These are phyloP conservation scores for Empis stercorea DNA, from an alignment of 2,888 invertebrate genomes.

Conservation along the genomic window DNA sequence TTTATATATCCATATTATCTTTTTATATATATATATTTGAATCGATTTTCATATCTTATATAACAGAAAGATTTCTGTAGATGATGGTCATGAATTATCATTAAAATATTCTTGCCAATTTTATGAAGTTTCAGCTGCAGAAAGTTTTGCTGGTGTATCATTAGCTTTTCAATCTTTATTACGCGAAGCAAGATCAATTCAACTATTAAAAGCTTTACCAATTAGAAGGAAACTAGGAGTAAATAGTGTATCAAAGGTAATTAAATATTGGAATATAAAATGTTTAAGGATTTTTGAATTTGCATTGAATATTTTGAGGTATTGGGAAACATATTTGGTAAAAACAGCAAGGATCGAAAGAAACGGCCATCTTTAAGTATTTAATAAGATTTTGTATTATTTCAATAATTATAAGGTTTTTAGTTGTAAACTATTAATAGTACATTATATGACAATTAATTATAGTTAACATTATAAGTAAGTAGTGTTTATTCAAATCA, in stretches of 20 bases:
- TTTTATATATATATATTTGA: too few relatives aligned
- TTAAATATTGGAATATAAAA: too few relatives aligned
- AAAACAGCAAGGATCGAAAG: conserved; percentile 63
- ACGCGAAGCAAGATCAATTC: conserved; percentile 63
- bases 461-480: too few relatives aligned
- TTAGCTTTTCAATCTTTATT: conserved; percentile 65
- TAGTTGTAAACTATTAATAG: too few relatives aligned
- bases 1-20: too few relatives aligned
- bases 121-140: conserved; percentile 74
- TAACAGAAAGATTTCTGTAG: conserved; percentile 57
- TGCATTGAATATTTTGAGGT: conserved; percentile 32
- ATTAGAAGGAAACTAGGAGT: conserved; percentile 61
- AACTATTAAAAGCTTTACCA: conserved; percentile 51
- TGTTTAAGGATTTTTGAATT: too few relatives aligned
- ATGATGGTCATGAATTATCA: conserved; percentile 67
- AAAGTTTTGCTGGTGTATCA: conserved; percentile 68
- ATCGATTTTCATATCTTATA: too few relatives aligned
- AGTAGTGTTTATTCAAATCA: too few relatives aligned
- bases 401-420: background rate
- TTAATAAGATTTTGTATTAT: conserved; percentile 35
- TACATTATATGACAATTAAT: too few relatives aligned
- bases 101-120: conserved; percentile 68
- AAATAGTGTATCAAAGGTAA: conserved; percentile 62
- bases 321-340: conserved; percentile 66
- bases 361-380: conserved; percentile 67